phyloP scores from a whole-genome alignment of 1,140 invertebrate genomes.

The Diprion similis region DNA sequence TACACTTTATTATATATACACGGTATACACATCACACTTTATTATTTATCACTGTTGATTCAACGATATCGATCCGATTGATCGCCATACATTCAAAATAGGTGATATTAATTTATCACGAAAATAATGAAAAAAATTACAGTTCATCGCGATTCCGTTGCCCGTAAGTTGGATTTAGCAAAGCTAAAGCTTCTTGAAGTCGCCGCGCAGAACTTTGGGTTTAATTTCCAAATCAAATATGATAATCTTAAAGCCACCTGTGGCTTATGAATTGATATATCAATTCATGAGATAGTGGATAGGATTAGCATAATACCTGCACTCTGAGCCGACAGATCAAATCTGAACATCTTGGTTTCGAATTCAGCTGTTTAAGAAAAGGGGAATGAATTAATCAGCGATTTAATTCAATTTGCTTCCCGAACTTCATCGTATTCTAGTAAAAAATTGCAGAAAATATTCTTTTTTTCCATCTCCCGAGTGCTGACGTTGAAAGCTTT shows the following conservation, averaged over 20 bases:
- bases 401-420: no score
- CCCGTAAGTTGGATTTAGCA: no score
- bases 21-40: not conserved
- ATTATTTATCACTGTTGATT: not conserved
- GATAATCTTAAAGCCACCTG: not conserved
- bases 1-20: conserved; percentile 5
- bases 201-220: not conserved
- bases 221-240: conserved; percentile 5
- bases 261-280: not conserved
- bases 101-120: no score
- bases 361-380: not conserved
- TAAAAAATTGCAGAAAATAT: not conserved
- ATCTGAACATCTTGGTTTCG: no score
- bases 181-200: no score
- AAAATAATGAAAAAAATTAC: no score
- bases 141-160: no score
- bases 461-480: not conserved
- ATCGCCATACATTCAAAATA: no score
- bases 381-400: not conserved
- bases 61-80: not conserved
- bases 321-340: no score
- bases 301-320: no score
- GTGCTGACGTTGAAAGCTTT: not conserved
- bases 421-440: not conserved
- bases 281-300: not conserved